Evolutionary conservation across 1,140 invertebrate genomes (phyloP).

Genomic region (Schlechtendalia chinensis): DNA sequence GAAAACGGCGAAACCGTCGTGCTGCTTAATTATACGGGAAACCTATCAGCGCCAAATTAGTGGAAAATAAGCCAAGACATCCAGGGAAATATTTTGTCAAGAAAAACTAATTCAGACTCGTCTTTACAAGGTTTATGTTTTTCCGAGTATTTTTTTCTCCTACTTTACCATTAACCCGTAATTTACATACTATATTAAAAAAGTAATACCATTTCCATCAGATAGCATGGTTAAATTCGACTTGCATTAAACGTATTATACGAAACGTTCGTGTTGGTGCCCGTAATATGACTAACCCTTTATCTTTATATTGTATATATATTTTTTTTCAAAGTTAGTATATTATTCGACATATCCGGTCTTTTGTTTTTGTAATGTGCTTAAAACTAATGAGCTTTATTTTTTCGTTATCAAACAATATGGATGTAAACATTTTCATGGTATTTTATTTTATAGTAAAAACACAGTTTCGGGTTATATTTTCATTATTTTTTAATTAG

Average conservation of each 20-base stretch:
- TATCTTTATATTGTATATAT: background rate
- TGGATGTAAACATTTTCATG: background rate
- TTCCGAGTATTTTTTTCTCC: background rate
- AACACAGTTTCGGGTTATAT: background rate
- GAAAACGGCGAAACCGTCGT: conserved; percentile 16
- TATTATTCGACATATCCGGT: conserved; percentile 15
- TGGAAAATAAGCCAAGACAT: conserved; percentile 30
- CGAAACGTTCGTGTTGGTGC: background rate
- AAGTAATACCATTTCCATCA: background rate
- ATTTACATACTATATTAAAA: conserved; percentile 34
- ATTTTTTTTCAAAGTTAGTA: background rate
- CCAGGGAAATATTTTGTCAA: background rate
- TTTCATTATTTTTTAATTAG: conserved; percentile 7
- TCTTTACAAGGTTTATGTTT: conserved; percentile 27
- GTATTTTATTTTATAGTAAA: background rate
- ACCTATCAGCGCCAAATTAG: conserved; percentile 39
- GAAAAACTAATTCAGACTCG: conserved; percentile 26
- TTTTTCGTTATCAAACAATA: conserved; percentile 16
- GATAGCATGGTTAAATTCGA: background rate
- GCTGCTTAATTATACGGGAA: conserved; percentile 32
- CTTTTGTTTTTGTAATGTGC: conserved; percentile 13
- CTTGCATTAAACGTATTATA: background rate
- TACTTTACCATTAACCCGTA: background rate
- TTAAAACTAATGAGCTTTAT: conserved; percentile 26
- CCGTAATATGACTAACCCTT: background rate